Evolutionary conservation across 2,113 vertebrate genomes (phyloP).

Genomic region (Chaetura pelagica): DNA sequence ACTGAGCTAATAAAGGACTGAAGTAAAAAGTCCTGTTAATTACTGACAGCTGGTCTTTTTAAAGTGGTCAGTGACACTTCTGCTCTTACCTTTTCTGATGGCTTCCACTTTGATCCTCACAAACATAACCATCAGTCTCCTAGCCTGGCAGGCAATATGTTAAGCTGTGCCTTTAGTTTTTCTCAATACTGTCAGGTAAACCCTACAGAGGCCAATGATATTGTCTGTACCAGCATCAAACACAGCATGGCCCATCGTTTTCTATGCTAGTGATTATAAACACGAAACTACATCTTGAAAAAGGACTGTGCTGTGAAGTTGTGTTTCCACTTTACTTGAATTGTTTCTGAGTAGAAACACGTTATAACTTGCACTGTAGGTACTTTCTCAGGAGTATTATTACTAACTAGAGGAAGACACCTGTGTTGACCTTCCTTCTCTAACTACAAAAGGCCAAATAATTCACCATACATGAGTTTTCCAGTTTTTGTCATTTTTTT

Average conservation of each 20-base stretch:
- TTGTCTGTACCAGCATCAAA: constrained; percentile 46
- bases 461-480: constrained; percentile 28
- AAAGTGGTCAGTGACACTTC: not conserved
- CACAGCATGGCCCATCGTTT: not conserved
- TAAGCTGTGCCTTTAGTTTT: not conserved
- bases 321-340: constrained; percentile 58
- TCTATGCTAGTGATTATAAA: constrained; percentile 47
- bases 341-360: constrained; percentile 70
- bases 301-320: not conserved
- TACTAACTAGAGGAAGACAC: constrained; percentile 69
- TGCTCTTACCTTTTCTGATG: not conserved
- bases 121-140: constrained; percentile 16
- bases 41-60: not conserved
- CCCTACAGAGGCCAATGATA: constrained; percentile 39
- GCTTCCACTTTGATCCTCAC: constrained; percentile 56
- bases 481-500: constrained; percentile 46
- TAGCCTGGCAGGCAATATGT: constrained; percentile 8
- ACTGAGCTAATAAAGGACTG: not conserved
- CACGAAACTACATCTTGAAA: not conserved
- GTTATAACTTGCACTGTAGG: constrained; percentile 15
- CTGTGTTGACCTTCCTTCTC: constrained; percentile 59
- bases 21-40: not conserved
- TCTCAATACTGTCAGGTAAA: constrained; percentile 5
- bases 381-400: constrained; percentile 54
- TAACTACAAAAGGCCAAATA: constrained; percentile 65